Evolutionary conservation across 2,797 vertebrate species (phyloP).

Genomic region (Acridotheres tristis): DNA sequence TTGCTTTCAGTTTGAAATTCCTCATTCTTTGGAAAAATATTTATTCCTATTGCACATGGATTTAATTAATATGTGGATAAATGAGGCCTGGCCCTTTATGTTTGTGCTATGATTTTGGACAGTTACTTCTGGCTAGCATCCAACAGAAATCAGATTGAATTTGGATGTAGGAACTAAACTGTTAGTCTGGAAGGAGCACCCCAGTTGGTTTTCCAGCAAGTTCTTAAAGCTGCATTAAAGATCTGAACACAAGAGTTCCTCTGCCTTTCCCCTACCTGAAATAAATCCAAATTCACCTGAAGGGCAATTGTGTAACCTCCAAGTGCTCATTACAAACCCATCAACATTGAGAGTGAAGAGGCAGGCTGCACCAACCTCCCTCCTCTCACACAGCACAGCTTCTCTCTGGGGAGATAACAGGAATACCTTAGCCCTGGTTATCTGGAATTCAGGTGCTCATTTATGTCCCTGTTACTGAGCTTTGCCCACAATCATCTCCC

Average conservation of each 20-base stretch:
- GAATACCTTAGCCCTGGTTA: not conserved
- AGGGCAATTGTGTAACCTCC: not conserved
- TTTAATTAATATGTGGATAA: not conserved
- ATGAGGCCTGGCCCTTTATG: not conserved
- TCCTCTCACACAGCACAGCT: not conserved
- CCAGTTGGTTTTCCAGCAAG: not conserved
- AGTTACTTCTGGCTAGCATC: not conserved
- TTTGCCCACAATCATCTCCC: not conserved
- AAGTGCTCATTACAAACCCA: not conserved
- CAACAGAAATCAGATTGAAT: not conserved
- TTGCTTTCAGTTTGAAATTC: not conserved
- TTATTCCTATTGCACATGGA: not conserved
- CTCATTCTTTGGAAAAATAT: not conserved
- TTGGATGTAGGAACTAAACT: not conserved
- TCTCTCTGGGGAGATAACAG: not conserved
- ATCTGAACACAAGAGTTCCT: not conserved
- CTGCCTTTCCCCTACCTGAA: not conserved
- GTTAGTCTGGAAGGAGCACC: no score
- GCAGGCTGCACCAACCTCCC: no score
- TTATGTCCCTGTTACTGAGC: not conserved
- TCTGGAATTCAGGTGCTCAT: no score
- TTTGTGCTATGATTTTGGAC: not conserved
- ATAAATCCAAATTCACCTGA: not conserved
- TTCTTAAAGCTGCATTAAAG: not conserved
- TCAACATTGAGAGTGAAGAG: not conserved